These are phyloP conservation scores for Halictus quadricinctus DNA, from an alignment of 2,888 invertebrate species.

Conservation along the genomic window DNA sequence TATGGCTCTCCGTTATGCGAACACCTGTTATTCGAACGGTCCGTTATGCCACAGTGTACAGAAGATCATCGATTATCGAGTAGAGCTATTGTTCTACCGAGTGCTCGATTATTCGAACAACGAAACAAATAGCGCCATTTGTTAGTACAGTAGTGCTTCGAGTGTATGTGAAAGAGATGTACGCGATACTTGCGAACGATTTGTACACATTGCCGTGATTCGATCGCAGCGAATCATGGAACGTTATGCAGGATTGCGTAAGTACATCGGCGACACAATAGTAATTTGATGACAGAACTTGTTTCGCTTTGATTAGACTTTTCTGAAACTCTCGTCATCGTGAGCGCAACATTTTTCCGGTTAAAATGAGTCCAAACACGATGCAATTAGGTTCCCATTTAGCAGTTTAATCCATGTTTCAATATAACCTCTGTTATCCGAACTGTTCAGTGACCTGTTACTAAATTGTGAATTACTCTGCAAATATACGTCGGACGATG, in stretches of 20 bases:
- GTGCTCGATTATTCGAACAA: not conserved
- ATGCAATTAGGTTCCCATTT: not conserved
- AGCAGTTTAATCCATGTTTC: not conserved
- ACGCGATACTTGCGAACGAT: too few species aligned
- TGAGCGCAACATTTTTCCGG: not conserved
- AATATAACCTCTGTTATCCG: not conserved
- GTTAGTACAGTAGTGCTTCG: not conserved
- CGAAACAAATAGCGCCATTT: not conserved
- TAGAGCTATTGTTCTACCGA: not conserved
- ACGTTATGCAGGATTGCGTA: too few species aligned
- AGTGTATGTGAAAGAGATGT: not conserved
- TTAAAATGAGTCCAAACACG: not conserved
- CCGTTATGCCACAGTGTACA: not conserved
- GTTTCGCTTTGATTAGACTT: too few species aligned
- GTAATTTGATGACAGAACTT: too few species aligned
- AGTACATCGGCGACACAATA: too few species aligned
- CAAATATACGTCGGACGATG: not conserved
- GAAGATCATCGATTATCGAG: not conserved
- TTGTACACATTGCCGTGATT: too few species aligned
- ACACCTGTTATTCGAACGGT: not conserved
- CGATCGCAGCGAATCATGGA: too few species aligned
- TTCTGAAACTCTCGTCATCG: not conserved
- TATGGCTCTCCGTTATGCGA: not conserved
- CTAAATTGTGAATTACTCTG: not conserved
- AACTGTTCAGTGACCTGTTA: not conserved